Percentiles rank a stretch among this genome's conserved stretches.
Evolutionary conservation across 1,140 invertebrate species (phyloP).

Genomic region (Cepaea nemoralis): DNA sequence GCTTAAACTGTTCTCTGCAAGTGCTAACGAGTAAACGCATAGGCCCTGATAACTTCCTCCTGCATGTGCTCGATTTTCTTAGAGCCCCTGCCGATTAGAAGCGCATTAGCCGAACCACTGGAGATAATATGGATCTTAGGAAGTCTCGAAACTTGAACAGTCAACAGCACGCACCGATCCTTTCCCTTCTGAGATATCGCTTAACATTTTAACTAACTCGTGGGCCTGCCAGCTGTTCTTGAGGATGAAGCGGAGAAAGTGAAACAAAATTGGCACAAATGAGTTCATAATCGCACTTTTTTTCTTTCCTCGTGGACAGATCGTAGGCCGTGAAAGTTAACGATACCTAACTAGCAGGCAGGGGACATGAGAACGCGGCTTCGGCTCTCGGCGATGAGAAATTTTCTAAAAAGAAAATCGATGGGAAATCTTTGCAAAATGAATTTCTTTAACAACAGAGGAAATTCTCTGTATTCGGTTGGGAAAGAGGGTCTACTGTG

Average conservation of each 20-base stretch:
- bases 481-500: too few species aligned
- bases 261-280: slow-evolving; percentile 15
- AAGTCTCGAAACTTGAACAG: background rate
- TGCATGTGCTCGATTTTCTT: background rate
- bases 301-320: background rate
- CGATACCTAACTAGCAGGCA: background rate
- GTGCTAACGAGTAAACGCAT: background rate
- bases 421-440: background rate
- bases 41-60: background rate
- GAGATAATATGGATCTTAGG: background rate
- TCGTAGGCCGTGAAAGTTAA: background rate
- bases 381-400: background rate
- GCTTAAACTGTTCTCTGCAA: background rate
- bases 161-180: background rate
- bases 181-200: background rate
- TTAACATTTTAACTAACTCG: slow-evolving; percentile 3
- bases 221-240: background rate
- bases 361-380: background rate
- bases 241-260: background rate
- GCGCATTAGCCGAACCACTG: background rate
- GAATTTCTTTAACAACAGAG: background rate
- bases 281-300: slow-evolving; percentile 3
- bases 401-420: background rate
- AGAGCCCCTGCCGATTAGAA: background rate
- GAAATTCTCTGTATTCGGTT: too few species aligned